Percentiles rank a stretch among this genome's conserved stretches.
Evolutionary conservation across 2,888 invertebrate species (phyloP).

Genomic region (Ochropleura leucogaster): DNA sequence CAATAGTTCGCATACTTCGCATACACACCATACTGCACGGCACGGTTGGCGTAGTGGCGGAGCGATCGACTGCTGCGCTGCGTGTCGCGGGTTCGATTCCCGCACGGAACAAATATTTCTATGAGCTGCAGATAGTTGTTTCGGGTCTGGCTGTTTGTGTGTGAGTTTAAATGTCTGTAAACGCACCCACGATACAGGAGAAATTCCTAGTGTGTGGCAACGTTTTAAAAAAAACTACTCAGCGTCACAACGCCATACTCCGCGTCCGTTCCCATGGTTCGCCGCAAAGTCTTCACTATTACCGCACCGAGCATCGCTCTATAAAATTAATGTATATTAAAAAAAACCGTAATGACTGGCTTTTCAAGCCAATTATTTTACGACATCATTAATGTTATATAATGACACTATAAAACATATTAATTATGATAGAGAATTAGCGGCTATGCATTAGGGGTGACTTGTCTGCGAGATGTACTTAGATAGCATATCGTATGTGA

Average conservation of each 20-base stretch:
- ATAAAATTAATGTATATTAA: constrained; percentile 21
- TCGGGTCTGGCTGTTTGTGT: no score
- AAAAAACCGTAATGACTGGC: constrained; percentile 8
- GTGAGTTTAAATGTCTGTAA: no score
- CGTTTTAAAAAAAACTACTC: no score
- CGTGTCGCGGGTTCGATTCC: no score
- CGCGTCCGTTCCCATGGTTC: not conserved
- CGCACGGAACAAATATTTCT: no score
- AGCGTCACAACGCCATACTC: not conserved
- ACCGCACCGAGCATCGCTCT: constrained; percentile 2
- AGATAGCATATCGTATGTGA: constrained; percentile 37
- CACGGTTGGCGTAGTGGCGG: no score
- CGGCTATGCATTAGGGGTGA: constrained; percentile 42
- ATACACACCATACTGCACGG: no score
- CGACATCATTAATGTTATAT: constrained; percentile 13
- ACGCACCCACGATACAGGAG: no score
- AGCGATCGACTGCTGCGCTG: no score
- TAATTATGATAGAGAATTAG: constrained; percentile 8
- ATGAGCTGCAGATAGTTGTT: no score
- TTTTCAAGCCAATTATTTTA: constrained; percentile 29
- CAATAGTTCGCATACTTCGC: no score
- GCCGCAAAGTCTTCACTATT: not conserved
- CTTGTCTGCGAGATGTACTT: constrained; percentile 40
- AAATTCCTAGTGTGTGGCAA: no score
- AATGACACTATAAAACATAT: constrained; percentile 12